Percentiles rank a stretch among this genome's conserved stretches.
These are phyloP conservation scores for Pelusios castaneus DNA, from an alignment of 2,113 vertebrate genomes.

Conservation along the genomic window DNA sequence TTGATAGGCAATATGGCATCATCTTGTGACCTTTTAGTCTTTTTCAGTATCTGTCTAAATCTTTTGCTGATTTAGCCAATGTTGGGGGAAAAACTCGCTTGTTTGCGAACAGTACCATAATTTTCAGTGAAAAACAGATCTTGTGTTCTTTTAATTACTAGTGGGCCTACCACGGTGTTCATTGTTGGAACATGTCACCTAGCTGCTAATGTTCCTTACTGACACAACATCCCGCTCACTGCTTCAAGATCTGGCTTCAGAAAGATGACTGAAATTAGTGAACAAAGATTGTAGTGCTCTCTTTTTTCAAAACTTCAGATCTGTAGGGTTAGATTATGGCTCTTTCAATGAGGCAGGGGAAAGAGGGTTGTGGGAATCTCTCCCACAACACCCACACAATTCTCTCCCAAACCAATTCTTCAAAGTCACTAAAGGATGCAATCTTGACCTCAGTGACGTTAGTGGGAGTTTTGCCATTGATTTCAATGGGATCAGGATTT, in stretches of 20 bases:
- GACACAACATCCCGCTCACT: not conserved
- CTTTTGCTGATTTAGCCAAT: not conserved
- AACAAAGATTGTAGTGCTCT: not conserved
- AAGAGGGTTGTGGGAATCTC: not conserved
- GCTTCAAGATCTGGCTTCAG: not conserved
- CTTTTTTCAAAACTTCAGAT: not conserved
- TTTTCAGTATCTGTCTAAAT: not conserved
- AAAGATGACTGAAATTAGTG: not conserved
- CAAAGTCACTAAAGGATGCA: not conserved
- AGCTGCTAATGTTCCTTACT: not conserved
- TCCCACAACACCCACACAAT: not conserved
- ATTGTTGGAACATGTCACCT: not conserved
- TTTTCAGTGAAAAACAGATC: not conserved
- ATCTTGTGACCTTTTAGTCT: not conserved
- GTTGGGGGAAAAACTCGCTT: not conserved
- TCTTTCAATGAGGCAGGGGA: not conserved
- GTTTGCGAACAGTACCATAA: not conserved
- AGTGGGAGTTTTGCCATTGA: not conserved
- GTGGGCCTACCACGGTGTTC: not conserved
- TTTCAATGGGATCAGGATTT: not conserved
- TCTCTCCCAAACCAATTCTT: not conserved
- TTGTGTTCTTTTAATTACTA: not conserved
- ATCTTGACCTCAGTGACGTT: not conserved
- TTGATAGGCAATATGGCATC: not conserved
- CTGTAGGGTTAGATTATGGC: not conserved